Evolutionary conservation across 2,888 invertebrate species (phyloP).

Genomic region (Heliconius charithonia): DNA sequence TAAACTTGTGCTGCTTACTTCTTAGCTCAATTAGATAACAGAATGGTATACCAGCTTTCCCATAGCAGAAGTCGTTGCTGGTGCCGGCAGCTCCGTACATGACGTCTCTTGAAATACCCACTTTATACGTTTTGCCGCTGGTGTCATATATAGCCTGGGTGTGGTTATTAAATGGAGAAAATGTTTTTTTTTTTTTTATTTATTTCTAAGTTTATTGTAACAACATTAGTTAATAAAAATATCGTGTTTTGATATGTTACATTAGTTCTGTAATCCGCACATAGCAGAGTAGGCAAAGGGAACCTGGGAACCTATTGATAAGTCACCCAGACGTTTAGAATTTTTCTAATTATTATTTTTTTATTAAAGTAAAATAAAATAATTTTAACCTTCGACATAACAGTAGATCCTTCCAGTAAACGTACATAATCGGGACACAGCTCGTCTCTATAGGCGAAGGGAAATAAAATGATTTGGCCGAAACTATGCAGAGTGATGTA

Average conservation of each 20-base stretch:
- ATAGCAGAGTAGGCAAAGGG: not conserved
- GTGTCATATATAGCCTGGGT: slow-evolving; percentile 68
- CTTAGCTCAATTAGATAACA: slow-evolving; percentile 74
- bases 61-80: slow-evolving; percentile 73
- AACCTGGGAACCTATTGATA: not conserved
- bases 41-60: slow-evolving; percentile 68
- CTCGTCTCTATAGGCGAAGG: slow-evolving; percentile 65
- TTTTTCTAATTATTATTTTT: not conserved
- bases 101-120: slow-evolving; percentile 74
- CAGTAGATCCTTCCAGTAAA: slow-evolving; percentile 72
- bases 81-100: slow-evolving; percentile 76
- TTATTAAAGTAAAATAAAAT: not conserved
- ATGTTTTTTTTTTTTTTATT: too few species aligned
- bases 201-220: too few species aligned
- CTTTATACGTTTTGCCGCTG: slow-evolving; percentile 72
- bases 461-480: slow-evolving; percentile 75
- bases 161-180: not conserved
- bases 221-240: too few species aligned
- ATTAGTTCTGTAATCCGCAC: not conserved
- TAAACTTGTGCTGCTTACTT: slow-evolving; percentile 70
- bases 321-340: not conserved
- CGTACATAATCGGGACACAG: slow-evolving; percentile 71
- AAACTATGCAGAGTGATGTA: slow-evolving; percentile 76
- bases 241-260: not conserved
- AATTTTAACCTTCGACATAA: slow-evolving; percentile 71